Base-by-base conservation (phyloP, 2,113 vertebrate species). In the Ictidomys tridecemlineatus region DNA sequence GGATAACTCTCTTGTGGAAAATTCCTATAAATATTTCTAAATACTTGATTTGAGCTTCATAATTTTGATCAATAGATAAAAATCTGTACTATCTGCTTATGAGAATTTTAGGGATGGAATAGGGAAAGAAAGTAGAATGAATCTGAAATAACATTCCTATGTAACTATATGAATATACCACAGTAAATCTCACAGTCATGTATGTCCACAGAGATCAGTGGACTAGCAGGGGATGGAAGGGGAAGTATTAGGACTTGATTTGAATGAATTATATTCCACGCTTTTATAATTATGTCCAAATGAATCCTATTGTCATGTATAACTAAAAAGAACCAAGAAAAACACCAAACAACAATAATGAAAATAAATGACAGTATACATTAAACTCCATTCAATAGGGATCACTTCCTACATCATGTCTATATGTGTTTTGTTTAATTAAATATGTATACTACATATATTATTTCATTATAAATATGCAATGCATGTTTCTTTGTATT, bases 21-120 rank as follows among this genome's bases (percentile, higher is more conserved):
- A 1, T 84, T 93, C 24, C 65, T 84, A n/a, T 88, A 30, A 94
- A 58, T 95, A 90, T 94, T 94, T 90, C 56, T 91, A 93, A 97
- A 90, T 61, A 9, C 93, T 95, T 92, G 0, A 79, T 91, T 82
- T 94, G 65, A 78, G 39, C 8, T 93, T 93, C 76, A 90, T 11
- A 92, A 93, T 93, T 96, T 92, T 79, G 26, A 89, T 86, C 65
- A 89, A 80, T 42, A 53, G 2, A 80, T 92, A 37, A 76, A 85
- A 90, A 61, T 48, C 5, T 83, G 37, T 85, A 45, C 89, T 63
- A 91, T 78, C 32, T 96, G 63, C 30, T 86, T 82, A 87, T 34
- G 45, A 89, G 4, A 84, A 79, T 26, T 63, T 63, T 28, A 58
- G 20, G 56, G 56, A 58, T 24, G 18, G 20, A 20, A 58, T 58